Evolutionary conservation across 1,140 invertebrate species (phyloP).

Genomic region (Pteromalus puparum): DNA sequence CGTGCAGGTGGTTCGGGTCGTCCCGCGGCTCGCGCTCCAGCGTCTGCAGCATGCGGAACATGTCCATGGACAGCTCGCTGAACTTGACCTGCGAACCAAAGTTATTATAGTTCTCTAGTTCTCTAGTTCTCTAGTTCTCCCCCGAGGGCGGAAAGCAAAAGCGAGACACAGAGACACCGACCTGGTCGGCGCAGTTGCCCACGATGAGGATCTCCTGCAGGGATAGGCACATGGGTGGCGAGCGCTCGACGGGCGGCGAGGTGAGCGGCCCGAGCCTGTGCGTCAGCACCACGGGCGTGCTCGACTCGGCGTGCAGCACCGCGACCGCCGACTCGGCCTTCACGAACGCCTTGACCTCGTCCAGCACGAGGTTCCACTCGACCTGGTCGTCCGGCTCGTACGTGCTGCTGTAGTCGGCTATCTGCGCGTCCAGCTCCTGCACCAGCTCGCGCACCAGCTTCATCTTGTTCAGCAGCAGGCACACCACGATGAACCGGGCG

Average conservation of each 20-base stretch:
- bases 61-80: slow-evolving; percentile 97
- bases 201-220: slow-evolving; percentile 97
- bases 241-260: slow-evolving; percentile 91
- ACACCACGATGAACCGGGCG: slow-evolving; percentile 97
- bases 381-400: slow-evolving; percentile 98
- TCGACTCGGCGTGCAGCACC: slow-evolving; percentile 90
- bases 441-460: slow-evolving; percentile 95
- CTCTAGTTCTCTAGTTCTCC: no score
- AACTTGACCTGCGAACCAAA: slow-evolving; percentile 99
- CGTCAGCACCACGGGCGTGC: slow-evolving; percentile 85
- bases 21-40: slow-evolving; percentile 94
- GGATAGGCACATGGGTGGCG: slow-evolving; percentile 88
- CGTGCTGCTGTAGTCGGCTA: slow-evolving; percentile 94
- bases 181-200: slow-evolving; percentile 94
- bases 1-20: slow-evolving; percentile 87
- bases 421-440: slow-evolving; percentile 91
- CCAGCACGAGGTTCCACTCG: slow-evolving; percentile 95
- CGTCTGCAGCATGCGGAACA: slow-evolving; percentile 98
- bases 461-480: slow-evolving; percentile 95
- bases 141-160: no score
- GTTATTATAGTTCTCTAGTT: no score
- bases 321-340: slow-evolving; percentile 93
- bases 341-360: slow-evolving; percentile 96
- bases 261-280: slow-evolving; percentile 90
- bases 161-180: no score